Conservation (phyloP, 2,113 vertebrate species). For the Chaetodon trifascialis region DNA sequence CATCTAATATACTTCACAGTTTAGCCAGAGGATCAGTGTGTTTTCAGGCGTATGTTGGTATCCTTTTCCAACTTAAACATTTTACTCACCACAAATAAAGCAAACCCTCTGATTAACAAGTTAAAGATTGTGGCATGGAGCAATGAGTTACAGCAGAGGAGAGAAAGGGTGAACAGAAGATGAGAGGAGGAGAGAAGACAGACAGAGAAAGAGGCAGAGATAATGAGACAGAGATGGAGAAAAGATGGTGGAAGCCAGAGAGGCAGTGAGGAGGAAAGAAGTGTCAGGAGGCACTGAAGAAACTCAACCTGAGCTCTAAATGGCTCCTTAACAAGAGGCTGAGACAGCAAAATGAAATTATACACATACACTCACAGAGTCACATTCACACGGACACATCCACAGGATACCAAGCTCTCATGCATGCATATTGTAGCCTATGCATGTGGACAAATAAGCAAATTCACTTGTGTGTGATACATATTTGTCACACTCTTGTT, state of each 20-base stretch:
- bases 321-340: slow-evolving; percentile 75
- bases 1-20: slow-evolving; percentile 26
- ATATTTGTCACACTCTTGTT: slow-evolving; percentile 12
- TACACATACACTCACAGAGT: slow-evolving; percentile 20
- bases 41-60: neutral
- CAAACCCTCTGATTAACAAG: slow-evolving; percentile 34
- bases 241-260: slow-evolving; percentile 67
- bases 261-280: slow-evolving; percentile 66
- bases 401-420: slow-evolving; percentile 9
- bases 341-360: slow-evolving; percentile 77
- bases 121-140: neutral
- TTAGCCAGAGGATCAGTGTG: neutral
- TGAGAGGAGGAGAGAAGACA: slow-evolving; percentile 35
- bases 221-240: slow-evolving; percentile 72
- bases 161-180: neutral
- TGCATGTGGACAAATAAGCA: slow-evolving; percentile 31
- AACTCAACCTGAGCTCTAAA: slow-evolving; percentile 79
- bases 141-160: neutral
- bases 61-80: slow-evolving; percentile 6
- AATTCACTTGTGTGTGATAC: slow-evolving; percentile 7
- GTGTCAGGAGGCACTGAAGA: slow-evolving; percentile 67
- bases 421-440: slow-evolving; percentile 7
- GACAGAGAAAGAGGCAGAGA: slow-evolving; percentile 48
- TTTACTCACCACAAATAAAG: slow-evolving; percentile 14
- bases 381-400: neutral